These are phyloP conservation scores for Leptobrachium ailaonicum DNA, from an alignment of 2,113 vertebrate species.

Conservation along the genomic window DNA sequence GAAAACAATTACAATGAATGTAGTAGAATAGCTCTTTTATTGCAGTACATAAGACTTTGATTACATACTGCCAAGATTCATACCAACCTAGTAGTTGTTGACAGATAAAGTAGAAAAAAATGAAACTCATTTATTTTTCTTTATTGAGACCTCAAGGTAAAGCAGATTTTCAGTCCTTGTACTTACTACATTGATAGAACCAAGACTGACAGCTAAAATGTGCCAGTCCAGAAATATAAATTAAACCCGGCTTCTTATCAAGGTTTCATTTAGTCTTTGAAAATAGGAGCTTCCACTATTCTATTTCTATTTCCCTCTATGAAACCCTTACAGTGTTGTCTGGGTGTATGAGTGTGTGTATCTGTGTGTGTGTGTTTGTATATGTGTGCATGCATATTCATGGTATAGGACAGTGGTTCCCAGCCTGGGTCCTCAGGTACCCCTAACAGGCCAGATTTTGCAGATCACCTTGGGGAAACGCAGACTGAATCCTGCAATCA, in stretches of 20 bases:
- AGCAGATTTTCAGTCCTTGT: constrained; percentile 72
- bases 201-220: constrained; percentile 70
- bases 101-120: constrained; percentile 76
- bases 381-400: too few relatives aligned
- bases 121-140: constrained; percentile 77
- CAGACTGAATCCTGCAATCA: too few relatives aligned
- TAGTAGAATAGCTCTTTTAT: constrained; percentile 67
- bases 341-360: too few relatives aligned
- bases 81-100: constrained; percentile 71
- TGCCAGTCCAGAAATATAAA: constrained; percentile 70
- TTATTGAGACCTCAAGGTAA: constrained; percentile 75
- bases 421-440: too few relatives aligned
- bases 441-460: too few relatives aligned
- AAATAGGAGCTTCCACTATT: constrained; percentile 67
- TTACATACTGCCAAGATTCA: constrained; percentile 72
- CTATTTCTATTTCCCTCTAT: too few relatives aligned
- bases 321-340: not conserved
- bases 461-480: too few relatives aligned
- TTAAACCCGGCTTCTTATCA: constrained; percentile 69
- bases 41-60: constrained; percentile 73
- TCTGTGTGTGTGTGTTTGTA: too few relatives aligned
- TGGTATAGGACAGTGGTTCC: too few relatives aligned
- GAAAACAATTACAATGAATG: constrained; percentile 67
- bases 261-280: constrained; percentile 66
- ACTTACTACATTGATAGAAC: constrained; percentile 65